Conservation (phyloP, 2,888 invertebrate genomes). For the Diadromus collaris region DNA sequence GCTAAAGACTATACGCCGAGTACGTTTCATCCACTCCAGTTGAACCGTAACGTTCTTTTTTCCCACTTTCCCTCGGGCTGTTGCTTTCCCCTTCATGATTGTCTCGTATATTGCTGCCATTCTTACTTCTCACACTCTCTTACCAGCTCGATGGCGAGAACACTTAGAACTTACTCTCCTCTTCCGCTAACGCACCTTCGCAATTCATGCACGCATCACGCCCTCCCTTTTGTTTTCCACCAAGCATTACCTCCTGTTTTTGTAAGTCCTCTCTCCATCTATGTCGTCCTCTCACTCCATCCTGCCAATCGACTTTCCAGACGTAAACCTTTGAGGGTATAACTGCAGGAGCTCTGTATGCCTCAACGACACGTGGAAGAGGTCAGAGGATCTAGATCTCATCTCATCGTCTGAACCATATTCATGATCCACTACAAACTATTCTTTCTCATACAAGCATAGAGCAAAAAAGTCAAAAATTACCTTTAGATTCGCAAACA, state of each 20-base stretch:
- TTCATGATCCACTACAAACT: background rate
- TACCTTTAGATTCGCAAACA: too few species aligned
- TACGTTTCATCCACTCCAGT: slow-evolving; percentile 17
- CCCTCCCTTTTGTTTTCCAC: background rate
- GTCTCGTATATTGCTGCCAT: background rate
- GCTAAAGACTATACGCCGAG: background rate
- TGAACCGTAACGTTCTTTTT: slow-evolving; percentile 16
- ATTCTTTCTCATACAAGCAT: too few species aligned
- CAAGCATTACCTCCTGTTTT: background rate
- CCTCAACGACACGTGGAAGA: background rate
- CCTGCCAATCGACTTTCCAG: slow-evolving; percentile 35
- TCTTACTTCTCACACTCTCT: background rate
- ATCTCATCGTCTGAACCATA: background rate
- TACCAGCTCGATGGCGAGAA: background rate
- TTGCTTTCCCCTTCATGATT: background rate
- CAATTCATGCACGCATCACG: slow-evolving; percentile 17
- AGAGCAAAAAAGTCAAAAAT: too few species aligned
- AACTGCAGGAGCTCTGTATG: slow-evolving; percentile 60
- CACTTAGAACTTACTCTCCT: background rate
- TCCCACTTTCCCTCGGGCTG: slow-evolving; percentile 9
- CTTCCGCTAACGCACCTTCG: slow-evolving; percentile 18
- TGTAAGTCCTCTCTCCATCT: background rate
- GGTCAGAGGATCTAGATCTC: background rate
- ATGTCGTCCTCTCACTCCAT: background rate
- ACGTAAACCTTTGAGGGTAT: background rate